phyloP scores from a whole-genome alignment of 1,140 invertebrate species.

The Mycetomoellerius zeteki region DNA sequence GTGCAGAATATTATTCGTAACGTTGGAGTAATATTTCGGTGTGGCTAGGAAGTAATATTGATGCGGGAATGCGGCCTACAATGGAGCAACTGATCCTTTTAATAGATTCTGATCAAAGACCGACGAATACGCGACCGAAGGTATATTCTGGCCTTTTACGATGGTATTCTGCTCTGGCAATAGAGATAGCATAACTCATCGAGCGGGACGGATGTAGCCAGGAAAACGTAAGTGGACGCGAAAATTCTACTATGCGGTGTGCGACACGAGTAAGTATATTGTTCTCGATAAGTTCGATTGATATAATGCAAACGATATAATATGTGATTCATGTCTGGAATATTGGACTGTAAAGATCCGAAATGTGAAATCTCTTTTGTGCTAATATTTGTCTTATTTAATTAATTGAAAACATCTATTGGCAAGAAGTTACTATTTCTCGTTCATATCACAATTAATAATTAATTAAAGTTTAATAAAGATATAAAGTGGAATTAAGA shows the following conservation, averaged over 20 bases:
- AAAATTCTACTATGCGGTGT: conserved; percentile 26
- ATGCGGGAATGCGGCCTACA: conserved; percentile 69
- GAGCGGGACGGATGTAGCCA: conserved; percentile 44
- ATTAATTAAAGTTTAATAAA: not conserved
- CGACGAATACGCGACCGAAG: conserved; percentile 60
- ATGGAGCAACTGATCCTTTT: conserved; percentile 77
- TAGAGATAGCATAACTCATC: conserved; percentile 69
- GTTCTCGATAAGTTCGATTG: conserved; percentile 22
- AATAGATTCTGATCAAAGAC: conserved; percentile 78
- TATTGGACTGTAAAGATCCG: conserved; percentile 7
- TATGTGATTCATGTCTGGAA: conserved; percentile 12
- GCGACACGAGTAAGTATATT: conserved; percentile 29
- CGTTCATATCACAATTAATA: not conserved
- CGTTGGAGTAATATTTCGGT: conserved; percentile 34
- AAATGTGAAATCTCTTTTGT: not conserved
- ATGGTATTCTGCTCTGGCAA: not conserved
- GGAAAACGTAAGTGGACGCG: conserved; percentile 26
- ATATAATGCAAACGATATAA: no score
- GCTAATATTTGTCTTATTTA: not conserved
- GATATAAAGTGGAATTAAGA: not conserved
- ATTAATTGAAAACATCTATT: conserved; percentile 24
- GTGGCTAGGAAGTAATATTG: conserved; percentile 70
- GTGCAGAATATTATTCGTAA: conserved; percentile 43
- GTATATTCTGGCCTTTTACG: conserved; percentile 65
- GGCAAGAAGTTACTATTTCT: not conserved